These are phyloP conservation scores for Oasisia sp. DNA, from an alignment of 2,888 invertebrate genomes.

Conservation along the genomic window DNA sequence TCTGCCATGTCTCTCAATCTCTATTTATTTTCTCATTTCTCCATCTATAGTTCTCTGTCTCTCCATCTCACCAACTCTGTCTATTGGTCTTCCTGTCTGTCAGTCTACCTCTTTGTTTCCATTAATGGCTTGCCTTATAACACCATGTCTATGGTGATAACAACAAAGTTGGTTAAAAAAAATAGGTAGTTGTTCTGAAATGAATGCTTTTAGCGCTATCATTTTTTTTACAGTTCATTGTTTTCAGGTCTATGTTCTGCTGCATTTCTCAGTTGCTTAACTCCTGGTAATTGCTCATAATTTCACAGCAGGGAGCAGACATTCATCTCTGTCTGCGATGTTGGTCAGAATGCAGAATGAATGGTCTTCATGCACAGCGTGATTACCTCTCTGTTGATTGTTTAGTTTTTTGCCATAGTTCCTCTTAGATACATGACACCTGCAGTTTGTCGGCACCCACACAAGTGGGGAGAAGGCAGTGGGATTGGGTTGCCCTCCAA, in stretches of 20 bases:
- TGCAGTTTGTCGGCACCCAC: neutral
- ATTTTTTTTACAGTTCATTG: neutral
- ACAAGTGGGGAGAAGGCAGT: neutral
- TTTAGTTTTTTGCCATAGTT: neutral
- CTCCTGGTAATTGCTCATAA: neutral
- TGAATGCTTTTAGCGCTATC: neutral
- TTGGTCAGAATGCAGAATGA: neutral
- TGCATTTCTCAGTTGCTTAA: conserved; percentile 1
- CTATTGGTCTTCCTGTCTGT: neutral
- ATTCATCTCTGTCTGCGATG: neutral
- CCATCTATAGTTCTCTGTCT: neutral
- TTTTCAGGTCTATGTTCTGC: neutral
- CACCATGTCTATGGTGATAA: neutral
- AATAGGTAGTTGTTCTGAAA: neutral
- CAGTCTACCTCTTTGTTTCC: neutral
- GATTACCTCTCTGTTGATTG: neutral
- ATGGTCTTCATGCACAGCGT: neutral
- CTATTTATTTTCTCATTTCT: neutral
- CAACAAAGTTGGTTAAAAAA: neutral
- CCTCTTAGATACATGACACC: conserved; percentile 13
- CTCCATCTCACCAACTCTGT: neutral
- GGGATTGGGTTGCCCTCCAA: neutral
- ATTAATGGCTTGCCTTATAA: neutral
- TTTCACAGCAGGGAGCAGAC: neutral
- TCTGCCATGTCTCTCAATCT: neutral